Evolutionary conservation across 2,888 invertebrate genomes (phyloP).

Genomic region (Crioceris asparagi): DNA sequence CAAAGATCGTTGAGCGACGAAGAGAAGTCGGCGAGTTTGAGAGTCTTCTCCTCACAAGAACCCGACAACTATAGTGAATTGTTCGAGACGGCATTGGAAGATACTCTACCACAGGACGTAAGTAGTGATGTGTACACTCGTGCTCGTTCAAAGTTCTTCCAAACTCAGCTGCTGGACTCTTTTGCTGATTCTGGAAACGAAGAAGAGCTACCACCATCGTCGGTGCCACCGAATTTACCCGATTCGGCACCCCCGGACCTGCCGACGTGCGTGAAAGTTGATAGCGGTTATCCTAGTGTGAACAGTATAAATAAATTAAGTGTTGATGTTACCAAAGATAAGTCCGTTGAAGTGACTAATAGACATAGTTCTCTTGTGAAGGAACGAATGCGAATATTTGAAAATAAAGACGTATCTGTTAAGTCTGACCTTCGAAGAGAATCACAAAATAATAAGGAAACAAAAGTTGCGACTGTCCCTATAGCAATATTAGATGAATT

Average conservation of each 20-base stretch:
- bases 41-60: conserved; percentile 23
- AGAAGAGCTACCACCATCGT: conserved; percentile 21
- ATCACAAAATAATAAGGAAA: no score
- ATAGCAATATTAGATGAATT: no score
- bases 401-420: no score
- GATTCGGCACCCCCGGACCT: conserved; percentile 22
- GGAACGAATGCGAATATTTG: conserved; percentile 36
- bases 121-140: conserved; percentile 25
- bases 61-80: conserved; percentile 32
- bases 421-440: background rate
- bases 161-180: conserved; percentile 31
- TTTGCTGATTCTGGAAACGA: conserved; percentile 19
- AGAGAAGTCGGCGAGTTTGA: conserved; percentile 41
- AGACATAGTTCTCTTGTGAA: conserved; percentile 36
- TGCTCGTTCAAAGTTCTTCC: conserved; percentile 38
- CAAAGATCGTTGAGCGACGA: conserved; percentile 46
- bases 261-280: conserved; percentile 8
- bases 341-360: conserved; percentile 21
- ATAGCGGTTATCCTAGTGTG: conserved; percentile 29
- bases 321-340: conserved; percentile 37
- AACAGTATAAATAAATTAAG: conserved; percentile 20
- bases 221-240: conserved; percentile 26
- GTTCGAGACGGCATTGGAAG: conserved; percentile 34
- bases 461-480: no score
- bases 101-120: conserved; percentile 4